Conservation (phyloP, 1,140 invertebrate genomes). For the Leptinotarsa undecemlineata region DNA sequence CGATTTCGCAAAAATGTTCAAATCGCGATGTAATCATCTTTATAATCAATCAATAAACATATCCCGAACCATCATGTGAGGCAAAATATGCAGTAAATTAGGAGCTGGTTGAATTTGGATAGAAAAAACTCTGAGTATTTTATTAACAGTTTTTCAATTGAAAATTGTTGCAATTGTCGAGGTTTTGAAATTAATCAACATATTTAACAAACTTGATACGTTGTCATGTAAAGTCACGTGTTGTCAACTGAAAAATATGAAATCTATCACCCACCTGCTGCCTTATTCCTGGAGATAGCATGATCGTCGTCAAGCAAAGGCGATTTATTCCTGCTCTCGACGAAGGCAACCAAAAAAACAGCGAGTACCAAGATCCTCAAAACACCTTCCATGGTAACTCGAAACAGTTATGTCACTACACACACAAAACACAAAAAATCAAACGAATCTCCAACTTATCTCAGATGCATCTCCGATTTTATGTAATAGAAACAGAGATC, state of each 20-base stretch:
- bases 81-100: too few species aligned
- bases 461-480: conserved; percentile 21
- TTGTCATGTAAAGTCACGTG: neutral
- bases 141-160: too few species aligned
- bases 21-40: too few species aligned
- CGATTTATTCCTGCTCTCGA: conserved; percentile 42
- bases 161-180: too few species aligned
- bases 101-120: too few species aligned
- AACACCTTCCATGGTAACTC: conserved; percentile 12
- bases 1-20: too few species aligned
- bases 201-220: too few species aligned
- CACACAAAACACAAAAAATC: conserved; percentile 4
- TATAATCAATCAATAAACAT: too few species aligned
- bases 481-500: conserved; percentile 17
- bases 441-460: neutral
- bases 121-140: too few species aligned
- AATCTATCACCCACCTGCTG: conserved; percentile 43
- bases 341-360: conserved; percentile 26
- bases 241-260: conserved; percentile 8
- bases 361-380: conserved; percentile 28
- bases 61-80: too few species aligned
- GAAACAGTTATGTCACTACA: conserved; percentile 14
- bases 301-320: conserved; percentile 45
- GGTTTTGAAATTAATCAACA: too few species aligned
- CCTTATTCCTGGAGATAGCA: conserved; percentile 45